Evolutionary conservation across 2,113 vertebrate species (phyloP).

Genomic region (Loxodonta africana): DNA sequence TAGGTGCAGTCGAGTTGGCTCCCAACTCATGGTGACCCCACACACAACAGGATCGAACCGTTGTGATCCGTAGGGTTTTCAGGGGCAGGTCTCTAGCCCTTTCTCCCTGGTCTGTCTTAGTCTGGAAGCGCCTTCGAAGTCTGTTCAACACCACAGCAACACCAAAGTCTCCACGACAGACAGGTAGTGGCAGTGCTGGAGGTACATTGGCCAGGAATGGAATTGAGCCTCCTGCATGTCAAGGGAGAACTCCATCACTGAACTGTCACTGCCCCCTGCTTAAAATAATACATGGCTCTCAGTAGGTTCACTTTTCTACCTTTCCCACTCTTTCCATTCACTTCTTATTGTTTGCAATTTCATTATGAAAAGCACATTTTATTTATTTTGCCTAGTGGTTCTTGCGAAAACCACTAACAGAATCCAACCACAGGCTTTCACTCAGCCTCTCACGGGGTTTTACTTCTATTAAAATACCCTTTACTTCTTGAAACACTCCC

Average conservation of each 20-base stretch:
- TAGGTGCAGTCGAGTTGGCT: neutral
- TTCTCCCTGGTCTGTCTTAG: neutral
- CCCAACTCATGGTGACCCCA: neutral
- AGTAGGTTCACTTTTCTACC: neutral
- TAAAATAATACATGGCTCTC: neutral
- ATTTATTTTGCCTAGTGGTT: neutral
- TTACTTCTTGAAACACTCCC: neutral
- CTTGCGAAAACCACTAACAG: neutral
- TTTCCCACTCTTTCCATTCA: neutral
- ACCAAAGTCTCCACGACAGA: neutral
- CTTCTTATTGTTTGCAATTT: neutral
- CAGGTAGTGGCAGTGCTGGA: neutral
- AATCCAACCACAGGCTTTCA: neutral
- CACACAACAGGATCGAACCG: neutral
- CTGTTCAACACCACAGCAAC: too few species aligned
- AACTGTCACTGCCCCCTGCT: neutral
- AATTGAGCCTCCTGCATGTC: neutral
- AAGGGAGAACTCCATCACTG: neutral
- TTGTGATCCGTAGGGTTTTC: neutral
- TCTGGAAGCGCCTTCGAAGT: neutral
- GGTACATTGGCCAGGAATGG: neutral
- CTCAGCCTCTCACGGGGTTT: neutral
- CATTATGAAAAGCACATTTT: neutral
- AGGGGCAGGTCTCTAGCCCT: neutral
- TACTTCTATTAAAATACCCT: neutral